Base-by-base conservation (phyloP, 35 echinoderm and acorn worm species). In the Chiridota heheva region DNA sequence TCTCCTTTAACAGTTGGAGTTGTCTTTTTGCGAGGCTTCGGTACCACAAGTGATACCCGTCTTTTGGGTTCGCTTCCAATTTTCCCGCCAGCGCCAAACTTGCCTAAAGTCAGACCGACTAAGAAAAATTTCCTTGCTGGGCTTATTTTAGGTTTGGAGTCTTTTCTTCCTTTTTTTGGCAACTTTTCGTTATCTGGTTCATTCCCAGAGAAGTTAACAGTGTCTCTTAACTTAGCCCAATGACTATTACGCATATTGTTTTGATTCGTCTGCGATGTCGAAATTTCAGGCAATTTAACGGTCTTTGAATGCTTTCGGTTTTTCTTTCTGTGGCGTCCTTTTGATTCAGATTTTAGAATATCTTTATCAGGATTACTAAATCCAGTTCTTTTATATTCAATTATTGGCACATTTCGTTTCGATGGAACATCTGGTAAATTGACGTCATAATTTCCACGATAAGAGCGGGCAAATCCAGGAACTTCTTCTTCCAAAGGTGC, bases 331-430 rank as follows among this genome's bases (percentile, higher is more conserved):
- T 4, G 17, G 26, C 20, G 24, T 16, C 17, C 2, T 28, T 60
- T 28, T 60, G 26, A 28, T 18, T 4, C 4, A n/a, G 28, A 40
- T 13, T 45, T 45, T n/a, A 27, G 40, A 72, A 18, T 25, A 5
- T 42, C 41, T n/a, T 16, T 24, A 16, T 27, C n/a, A 30, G 40
- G 36, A 28, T 72, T n/a, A 72, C 30, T 45, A 42, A 45, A 28
- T 49, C 69, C 69, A 29, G 32, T 45, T n/a, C 40, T 72, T 28
- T 72, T 44, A 44, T 72, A 72, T 2, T 44, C 69, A 44, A 7
- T 72, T 22, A 72, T 41, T 16, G 25, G 40, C 25, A 22, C 2
- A 44, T 16, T 4, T 36, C 49, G 10, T 0, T 44, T 42, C 32
- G 17, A 24, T 42, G 67, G 27, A 10, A 8, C 29, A 25, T 28